Evolutionary conservation across 2,888 invertebrate species (phyloP).

Genomic region (Eledone cirrhosa): DNA sequence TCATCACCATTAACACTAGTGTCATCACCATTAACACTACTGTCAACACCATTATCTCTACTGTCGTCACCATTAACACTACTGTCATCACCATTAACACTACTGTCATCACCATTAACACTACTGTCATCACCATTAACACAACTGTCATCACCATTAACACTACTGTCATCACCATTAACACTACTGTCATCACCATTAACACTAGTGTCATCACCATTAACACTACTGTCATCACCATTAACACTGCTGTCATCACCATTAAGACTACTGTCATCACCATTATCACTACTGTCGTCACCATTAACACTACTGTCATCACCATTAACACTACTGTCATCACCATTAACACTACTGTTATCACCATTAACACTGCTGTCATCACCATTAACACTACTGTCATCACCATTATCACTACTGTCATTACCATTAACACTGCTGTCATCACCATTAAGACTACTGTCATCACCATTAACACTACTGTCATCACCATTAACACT

Average conservation of each 20-base stretch:
- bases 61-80: slow-evolving; percentile 3
- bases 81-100: background rate
- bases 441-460: too few species aligned
- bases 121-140: slow-evolving; percentile 8
- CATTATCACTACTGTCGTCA: background rate
- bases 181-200: too few species aligned
- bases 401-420: slow-evolving; percentile 32
- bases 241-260: too few species aligned
- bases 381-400: slow-evolving; percentile 37
- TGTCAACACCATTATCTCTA: too few species aligned
- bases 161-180: background rate
- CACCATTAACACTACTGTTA: too few species aligned
- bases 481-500: background rate
- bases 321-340: background rate
- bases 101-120: slow-evolving; percentile 1
- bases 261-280: too few species aligned
- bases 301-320: background rate
- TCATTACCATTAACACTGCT: too few species aligned
- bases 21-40: too few species aligned
- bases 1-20: too few species aligned
- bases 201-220: too few species aligned
- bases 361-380: too few species aligned
- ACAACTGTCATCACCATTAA: background rate
- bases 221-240: too few species aligned
- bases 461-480: slow-evolving; percentile 33